Base-by-base conservation (phyloP, 2,888 invertebrate genomes). In the Cecidostiba fungosa region DNA sequence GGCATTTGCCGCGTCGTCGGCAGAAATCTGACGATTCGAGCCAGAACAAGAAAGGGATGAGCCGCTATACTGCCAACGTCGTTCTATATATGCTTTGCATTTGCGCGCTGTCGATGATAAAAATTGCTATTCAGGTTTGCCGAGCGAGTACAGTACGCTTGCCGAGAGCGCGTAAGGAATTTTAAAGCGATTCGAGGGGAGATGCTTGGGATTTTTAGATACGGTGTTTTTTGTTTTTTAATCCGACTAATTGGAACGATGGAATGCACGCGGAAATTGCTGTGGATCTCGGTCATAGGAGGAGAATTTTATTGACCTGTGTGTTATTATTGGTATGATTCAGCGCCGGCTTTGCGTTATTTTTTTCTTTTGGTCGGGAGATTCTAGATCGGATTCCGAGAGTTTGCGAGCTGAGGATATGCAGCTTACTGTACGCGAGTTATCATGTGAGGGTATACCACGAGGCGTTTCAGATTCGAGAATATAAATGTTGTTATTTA, bases 191-290 rank as follows among this genome's bases (percentile, higher is more conserved):
- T 43, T 72, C 39, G 43, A 8, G 39, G 1, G 12, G 43, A 14
- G 39, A 43, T 23, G 12, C 43, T 14, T 23, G 19, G 5, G 1
- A 19, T 43, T 72, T 23, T 43, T 23, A 16, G 10, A 3, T 0
- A 16, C 39, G n/a, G 4, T 0, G 10, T 39, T 39, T 39, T 70
- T 39, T 69, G 19, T 32, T 69, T 36, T 39, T 10, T 70, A n/a
- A 36, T 70, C n/a, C n/a, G 36, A 14, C 19, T 80, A 79, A 79
- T 36, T 70, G 70, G 70, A 50, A 36, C 43, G 79, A 12, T 23
- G 79, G 79, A 79, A 79, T 29, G 54, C 47, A 79, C 47, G 70
- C 79, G 79, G 79, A 79, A 79, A 79, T 50, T 19, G 29, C 69
- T 47, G 19, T 12, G 39, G 50, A 59, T 76, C 26, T 76, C 76